These are phyloP conservation scores for Acanthosepion lycidas DNA, from an alignment of 2,888 invertebrate species.

Conservation along the genomic window DNA sequence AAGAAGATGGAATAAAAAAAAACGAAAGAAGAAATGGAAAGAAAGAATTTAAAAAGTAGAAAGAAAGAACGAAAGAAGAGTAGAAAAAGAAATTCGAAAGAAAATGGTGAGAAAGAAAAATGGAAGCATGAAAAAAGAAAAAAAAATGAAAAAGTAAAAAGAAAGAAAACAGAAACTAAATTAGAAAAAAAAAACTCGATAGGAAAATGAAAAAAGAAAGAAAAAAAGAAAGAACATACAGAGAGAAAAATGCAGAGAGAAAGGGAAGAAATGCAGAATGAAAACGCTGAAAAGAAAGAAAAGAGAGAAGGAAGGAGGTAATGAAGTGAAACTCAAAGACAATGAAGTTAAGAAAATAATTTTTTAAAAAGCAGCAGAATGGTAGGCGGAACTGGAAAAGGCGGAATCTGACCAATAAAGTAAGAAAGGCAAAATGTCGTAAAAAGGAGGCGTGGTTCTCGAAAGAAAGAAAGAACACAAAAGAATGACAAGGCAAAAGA, in stretches of 20 bases:
- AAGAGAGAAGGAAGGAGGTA: neutral
- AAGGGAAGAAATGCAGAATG: neutral
- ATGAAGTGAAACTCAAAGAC: neutral
- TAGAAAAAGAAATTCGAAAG: neutral
- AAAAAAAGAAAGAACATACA: neutral
- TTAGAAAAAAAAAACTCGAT: neutral
- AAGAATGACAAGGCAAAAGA: neutral
- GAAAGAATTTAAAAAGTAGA: neutral
- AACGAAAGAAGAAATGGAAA: neutral
- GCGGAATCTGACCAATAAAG: constrained; percentile 18
- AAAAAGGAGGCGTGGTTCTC: neutral
- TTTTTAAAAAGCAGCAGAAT: neutral
- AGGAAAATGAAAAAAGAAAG: neutral
- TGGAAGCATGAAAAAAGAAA: neutral
- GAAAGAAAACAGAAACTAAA: neutral
- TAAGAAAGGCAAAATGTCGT: neutral
- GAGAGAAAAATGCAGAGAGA: neutral
- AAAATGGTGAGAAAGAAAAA: neutral
- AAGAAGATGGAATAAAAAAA: neutral
- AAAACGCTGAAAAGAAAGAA: neutral
- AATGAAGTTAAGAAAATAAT: neutral
- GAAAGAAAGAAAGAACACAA: neutral
- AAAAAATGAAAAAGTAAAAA: neutral
- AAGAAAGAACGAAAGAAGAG: neutral
- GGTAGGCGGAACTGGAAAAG: neutral